Conservation (phyloP, 2,888 invertebrate genomes). For the Glomeris marginata region DNA sequence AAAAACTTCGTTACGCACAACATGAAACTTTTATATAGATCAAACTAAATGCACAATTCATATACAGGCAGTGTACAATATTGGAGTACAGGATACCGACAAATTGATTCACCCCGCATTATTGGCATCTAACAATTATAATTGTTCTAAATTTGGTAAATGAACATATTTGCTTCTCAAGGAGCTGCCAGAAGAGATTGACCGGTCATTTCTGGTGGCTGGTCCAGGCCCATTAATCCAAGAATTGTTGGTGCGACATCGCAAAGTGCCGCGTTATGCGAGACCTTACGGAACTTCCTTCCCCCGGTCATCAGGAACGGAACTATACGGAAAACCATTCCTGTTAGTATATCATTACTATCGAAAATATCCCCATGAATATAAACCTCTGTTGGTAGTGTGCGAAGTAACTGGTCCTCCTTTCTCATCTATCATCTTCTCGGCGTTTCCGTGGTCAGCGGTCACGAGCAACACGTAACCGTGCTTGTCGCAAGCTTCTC, state of each 20-base stretch:
- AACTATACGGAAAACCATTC: constrained; percentile 16
- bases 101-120: too few relatives aligned
- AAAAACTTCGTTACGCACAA: too few relatives aligned
- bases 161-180: constrained; percentile 3
- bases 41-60: too few relatives aligned
- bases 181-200: constrained; percentile 20
- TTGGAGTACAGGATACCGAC: too few relatives aligned
- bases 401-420: constrained; percentile 33
- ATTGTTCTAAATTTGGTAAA: too few relatives aligned
- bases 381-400: constrained; percentile 30
- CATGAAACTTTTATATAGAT: too few relatives aligned
- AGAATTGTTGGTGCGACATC: constrained; percentile 33
- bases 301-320: constrained; percentile 19
- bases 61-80: too few relatives aligned
- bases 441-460: constrained; percentile 34
- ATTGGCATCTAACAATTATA: too few relatives aligned
- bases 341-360: too few relatives aligned
- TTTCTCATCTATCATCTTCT: constrained; percentile 30
- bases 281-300: constrained; percentile 19
- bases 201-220: constrained; percentile 26
- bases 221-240: constrained; percentile 28
- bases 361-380: too few relatives aligned
- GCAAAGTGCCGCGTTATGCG: constrained; percentile 28
- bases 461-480: constrained; percentile 24
- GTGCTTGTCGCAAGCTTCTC: constrained; percentile 25